A percentile compares a stretch with the other conserved stretches of the same genome.
These are phyloP conservation scores for Rhyacophila evoluta DNA, from an alignment of 2,888 invertebrate species.

Conservation along the genomic window DNA sequence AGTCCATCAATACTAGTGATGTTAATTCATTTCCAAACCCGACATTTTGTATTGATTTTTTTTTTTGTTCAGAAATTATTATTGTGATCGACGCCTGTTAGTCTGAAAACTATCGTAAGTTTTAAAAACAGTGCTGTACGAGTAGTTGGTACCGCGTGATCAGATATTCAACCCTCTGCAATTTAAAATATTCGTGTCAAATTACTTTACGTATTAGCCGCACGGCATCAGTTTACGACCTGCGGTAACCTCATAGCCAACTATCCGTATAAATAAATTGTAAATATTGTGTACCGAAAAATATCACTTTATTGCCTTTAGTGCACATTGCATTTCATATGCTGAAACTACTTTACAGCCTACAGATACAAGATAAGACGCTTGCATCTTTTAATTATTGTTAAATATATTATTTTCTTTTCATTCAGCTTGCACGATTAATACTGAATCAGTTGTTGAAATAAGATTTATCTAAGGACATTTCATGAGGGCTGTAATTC, in stretches of 20 bases:
- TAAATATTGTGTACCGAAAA: not conserved
- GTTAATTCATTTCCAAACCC: too few species aligned
- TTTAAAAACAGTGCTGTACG: not conserved
- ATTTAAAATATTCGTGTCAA: conserved; percentile 47
- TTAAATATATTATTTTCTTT: too few species aligned
- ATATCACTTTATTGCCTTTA: not conserved
- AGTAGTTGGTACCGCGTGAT: not conserved
- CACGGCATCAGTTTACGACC: conserved; percentile 50
- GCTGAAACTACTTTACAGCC: too few species aligned
- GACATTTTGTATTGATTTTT: too few species aligned
- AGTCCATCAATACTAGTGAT: too few species aligned
- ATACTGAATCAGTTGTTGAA: too few species aligned
- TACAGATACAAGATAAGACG: too few species aligned
- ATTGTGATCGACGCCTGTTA: not conserved
- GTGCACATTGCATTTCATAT: not conserved
- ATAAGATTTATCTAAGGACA: too few species aligned
- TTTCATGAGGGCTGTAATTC: too few species aligned
- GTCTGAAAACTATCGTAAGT: conserved; percentile 3
- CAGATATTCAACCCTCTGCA: conserved; percentile 33
- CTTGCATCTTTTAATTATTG: too few species aligned
- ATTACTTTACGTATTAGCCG: conserved; percentile 40
- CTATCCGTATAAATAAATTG: not conserved
- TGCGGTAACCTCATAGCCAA: conserved; percentile 35
- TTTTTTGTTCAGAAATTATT: too few species aligned
- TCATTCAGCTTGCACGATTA: too few species aligned